phyloP scores from a whole-genome alignment of 23 tunicate species.

The Pegea sp. region DNA sequence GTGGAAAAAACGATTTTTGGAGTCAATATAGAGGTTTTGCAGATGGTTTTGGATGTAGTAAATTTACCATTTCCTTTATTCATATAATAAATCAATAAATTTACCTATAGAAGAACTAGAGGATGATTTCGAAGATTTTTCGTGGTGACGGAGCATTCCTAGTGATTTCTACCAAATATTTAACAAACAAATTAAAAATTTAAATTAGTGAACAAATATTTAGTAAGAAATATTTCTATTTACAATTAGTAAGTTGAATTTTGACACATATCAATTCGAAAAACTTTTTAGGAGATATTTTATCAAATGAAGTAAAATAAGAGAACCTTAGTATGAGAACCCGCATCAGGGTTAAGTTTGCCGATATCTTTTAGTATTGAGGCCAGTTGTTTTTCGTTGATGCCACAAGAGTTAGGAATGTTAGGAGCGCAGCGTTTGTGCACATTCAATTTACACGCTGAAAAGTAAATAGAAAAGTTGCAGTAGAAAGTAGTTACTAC shows the following conservation, averaged over 20 bases:
- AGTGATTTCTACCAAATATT: not conserved
- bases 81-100: too few species aligned
- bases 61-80: too few species aligned
- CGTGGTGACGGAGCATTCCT: not conserved
- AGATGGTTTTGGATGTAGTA: too few species aligned
- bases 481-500: too few species aligned
- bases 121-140: too few species aligned
- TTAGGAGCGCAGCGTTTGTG: slow-evolving; percentile 76
- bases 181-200: not conserved
- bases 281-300: not conserved
- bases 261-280: too few species aligned
- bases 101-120: too few species aligned
- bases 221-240: too few species aligned
- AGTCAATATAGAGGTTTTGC: too few species aligned
- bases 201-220: not conserved
- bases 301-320: not conserved
- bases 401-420: slow-evolving; percentile 83
- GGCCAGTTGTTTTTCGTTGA: slow-evolving; percentile 68
- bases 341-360: slow-evolving; percentile 21
- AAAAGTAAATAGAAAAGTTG: too few species aligned
- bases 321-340: not conserved
- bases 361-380: slow-evolving; percentile 59
- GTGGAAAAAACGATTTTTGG: too few species aligned
- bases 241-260: too few species aligned
- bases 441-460: slow-evolving; percentile 91